A percentile compares a stretch with the other conserved stretches of the same genome.
Conservation (phyloP, 2,797 vertebrate species). For the Poeciliopsis paucimaculata region DNA sequence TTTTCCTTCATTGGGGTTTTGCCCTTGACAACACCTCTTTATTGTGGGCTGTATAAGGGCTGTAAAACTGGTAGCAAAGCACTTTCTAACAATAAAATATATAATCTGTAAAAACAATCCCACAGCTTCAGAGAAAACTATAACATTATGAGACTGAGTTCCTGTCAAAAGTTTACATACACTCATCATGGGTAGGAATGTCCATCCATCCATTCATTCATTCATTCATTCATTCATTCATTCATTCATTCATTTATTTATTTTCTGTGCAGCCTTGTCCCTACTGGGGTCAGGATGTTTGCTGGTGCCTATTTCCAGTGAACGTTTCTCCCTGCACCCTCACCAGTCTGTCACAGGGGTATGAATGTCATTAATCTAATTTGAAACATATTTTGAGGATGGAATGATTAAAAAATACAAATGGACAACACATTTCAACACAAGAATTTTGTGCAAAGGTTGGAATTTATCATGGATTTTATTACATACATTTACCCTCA, state of each 20-base stretch:
- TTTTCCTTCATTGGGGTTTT: slow-evolving; percentile 64
- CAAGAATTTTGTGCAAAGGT: not conserved
- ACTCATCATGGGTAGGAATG: not conserved
- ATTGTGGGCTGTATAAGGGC: slow-evolving; percentile 43
- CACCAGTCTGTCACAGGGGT: too few species aligned
- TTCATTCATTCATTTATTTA: too few species aligned
- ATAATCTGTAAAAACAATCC: slow-evolving; percentile 38
- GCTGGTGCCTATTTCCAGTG: too few species aligned
- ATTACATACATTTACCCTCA: not conserved
- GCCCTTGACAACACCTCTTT: slow-evolving; percentile 69
- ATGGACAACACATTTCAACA: not conserved
- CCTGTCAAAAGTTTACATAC: not conserved
- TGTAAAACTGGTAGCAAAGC: slow-evolving; percentile 59
- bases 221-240: too few species aligned
- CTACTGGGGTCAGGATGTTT: too few species aligned
- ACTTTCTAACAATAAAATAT: slow-evolving; percentile 56
- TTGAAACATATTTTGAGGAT: not conserved
- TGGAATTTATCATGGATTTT: not conserved
- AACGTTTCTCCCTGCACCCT: too few species aligned
- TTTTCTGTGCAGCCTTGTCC: too few species aligned
- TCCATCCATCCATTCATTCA: too few species aligned
- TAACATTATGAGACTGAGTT: not conserved
- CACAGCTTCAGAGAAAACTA: slow-evolving; percentile 45
- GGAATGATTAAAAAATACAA: not conserved
- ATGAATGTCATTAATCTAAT: not conserved